Conservation (phyloP, 2,113 vertebrate genomes). For the Etheostoma spectabile region DNA sequence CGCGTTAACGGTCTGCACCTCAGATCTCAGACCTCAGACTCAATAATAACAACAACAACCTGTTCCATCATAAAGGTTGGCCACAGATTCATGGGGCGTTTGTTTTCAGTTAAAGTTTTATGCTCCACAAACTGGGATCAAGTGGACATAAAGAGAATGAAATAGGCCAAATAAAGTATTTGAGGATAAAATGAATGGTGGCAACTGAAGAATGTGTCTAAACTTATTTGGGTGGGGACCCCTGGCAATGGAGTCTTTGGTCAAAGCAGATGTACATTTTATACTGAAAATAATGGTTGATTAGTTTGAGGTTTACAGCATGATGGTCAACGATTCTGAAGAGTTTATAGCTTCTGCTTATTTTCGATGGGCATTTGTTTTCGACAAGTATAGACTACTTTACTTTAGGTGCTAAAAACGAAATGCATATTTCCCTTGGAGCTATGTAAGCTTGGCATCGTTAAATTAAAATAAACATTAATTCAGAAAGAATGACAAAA, state of each 20-base stretch:
- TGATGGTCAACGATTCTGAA: background rate
- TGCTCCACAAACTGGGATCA: too few species aligned
- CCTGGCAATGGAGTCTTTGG: background rate
- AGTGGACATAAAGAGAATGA: too few species aligned
- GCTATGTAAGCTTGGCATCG: background rate
- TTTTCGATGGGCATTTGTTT: background rate
- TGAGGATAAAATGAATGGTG: background rate
- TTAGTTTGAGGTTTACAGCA: background rate
- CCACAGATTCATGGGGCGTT: too few species aligned
- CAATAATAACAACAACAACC: too few species aligned
- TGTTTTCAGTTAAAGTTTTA: too few species aligned
- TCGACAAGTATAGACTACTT: too few species aligned
- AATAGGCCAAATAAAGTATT: background rate
- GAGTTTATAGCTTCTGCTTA: background rate
- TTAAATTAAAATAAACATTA: fast-evolving
- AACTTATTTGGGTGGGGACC: background rate
- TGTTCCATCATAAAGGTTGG: too few species aligned
- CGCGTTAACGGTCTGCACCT: too few species aligned
- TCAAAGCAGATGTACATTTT: too few species aligned
- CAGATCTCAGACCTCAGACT: too few species aligned
- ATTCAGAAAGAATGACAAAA: background rate
- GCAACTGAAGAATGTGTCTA: background rate
- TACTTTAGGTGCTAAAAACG: too few species aligned
- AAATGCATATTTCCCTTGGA: too few species aligned
- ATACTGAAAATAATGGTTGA: background rate